A percentile compares a stretch with the other conserved stretches of the same genome.
Evolutionary conservation across 2,888 invertebrate species (phyloP).

Genomic region (Pollenia griseotomentosa): DNA sequence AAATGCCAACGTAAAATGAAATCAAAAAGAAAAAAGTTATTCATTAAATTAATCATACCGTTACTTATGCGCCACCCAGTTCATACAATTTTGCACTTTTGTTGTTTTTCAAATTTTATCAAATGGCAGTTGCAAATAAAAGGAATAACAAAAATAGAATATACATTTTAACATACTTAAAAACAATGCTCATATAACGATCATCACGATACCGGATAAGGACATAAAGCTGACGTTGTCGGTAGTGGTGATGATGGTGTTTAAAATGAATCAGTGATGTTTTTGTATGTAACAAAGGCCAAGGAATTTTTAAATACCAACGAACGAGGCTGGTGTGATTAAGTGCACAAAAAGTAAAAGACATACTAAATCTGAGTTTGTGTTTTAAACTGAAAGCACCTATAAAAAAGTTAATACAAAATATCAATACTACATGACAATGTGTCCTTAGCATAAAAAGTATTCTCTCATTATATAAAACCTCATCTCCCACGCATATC

Average conservation of each 20-base stretch:
- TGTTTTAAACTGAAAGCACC: background rate
- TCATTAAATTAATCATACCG: too few relatives aligned
- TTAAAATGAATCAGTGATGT: slow-evolving; percentile 15
- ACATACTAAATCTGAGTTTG: too few relatives aligned
- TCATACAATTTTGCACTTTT: background rate
- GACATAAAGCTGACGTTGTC: slow-evolving; percentile 1
- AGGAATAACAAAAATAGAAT: background rate
- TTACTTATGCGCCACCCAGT: too few relatives aligned
- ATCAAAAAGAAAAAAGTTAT: too few relatives aligned
- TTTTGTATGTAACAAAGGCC: background rate
- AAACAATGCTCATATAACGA: background rate
- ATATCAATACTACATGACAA: too few relatives aligned
- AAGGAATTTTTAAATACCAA: background rate
- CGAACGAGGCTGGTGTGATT: background rate
- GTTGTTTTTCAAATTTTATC: slow-evolving; percentile 21
- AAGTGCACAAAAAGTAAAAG: background rate
- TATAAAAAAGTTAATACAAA: background rate
- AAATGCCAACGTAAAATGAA: too few relatives aligned
- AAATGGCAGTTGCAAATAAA: background rate
- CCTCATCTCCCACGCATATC: background rate
- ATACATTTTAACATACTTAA: slow-evolving; percentile 9
- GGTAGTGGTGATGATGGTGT: slow-evolving; percentile 29
- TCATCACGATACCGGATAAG: slow-evolving; percentile 14
- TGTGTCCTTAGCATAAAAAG: too few relatives aligned
- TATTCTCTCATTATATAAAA: too few relatives aligned